These are phyloP conservation scores for Pterostichus madidus DNA, from an alignment of 2,888 invertebrate genomes.

Conservation along the genomic window DNA sequence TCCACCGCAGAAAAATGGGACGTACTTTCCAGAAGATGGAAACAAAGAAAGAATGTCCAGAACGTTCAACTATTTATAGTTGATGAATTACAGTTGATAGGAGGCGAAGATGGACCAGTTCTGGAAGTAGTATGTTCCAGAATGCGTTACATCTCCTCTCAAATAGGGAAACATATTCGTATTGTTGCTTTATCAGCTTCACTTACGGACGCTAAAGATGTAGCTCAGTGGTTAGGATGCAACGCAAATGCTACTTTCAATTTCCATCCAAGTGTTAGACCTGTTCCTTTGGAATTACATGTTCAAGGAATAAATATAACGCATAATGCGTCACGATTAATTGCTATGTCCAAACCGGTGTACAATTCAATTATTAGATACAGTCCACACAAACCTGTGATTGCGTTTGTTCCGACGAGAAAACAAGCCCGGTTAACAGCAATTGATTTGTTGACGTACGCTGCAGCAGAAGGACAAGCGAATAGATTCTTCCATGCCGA, in stretches of 20 bases:
- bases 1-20: constrained; percentile 99
- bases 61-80: constrained; percentile 97
- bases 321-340: constrained; percentile 96
- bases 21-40: constrained; percentile 98
- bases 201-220: constrained; percentile 95
- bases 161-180: constrained; percentile 92
- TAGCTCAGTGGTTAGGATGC: constrained; percentile 98
- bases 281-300: constrained; percentile 95
- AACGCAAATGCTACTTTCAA: constrained; percentile 96
- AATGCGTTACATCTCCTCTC: constrained; percentile 97
- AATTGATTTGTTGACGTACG: constrained; percentile 95
- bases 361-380: constrained; percentile 94
- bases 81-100: constrained; percentile 95
- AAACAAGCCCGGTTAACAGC: constrained; percentile 96
- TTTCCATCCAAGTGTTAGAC: constrained; percentile 98
- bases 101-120: constrained; percentile 95
- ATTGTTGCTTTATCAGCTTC: constrained; percentile 97
- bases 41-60: constrained; percentile 98
- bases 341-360: constrained; percentile 98
- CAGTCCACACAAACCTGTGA: constrained; percentile 90
- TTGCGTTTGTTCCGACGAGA: constrained; percentile 94
- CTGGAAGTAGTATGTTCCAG: constrained; percentile 94
- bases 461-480: constrained; percentile 92
- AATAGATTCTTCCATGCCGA: constrained; percentile 94
- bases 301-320: constrained; percentile 99